Evolutionary conservation across 2,888 invertebrate species (phyloP).

Genomic region (Thysanoteuthis rhombus): DNA sequence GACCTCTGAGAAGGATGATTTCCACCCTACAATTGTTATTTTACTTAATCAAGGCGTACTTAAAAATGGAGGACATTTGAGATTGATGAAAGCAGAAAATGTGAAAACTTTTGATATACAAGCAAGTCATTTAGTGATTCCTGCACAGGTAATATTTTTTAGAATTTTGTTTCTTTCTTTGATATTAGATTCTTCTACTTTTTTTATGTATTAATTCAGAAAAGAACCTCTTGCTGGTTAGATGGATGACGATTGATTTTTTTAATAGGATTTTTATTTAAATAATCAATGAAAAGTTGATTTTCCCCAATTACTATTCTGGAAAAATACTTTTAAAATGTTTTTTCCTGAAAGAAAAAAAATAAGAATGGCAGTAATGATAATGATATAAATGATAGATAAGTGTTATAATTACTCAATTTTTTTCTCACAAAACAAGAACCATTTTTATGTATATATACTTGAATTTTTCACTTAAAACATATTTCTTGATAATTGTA

Average conservation of each 20-base stretch:
- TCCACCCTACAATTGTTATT: background rate
- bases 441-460: no score
- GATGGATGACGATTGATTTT: background rate
- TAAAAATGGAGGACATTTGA: constrained; percentile 12
- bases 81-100: background rate
- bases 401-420: background rate
- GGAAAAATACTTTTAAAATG: no score
- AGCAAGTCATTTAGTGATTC: background rate
- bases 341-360: background rate
- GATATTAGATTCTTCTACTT: background rate
- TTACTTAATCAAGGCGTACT: background rate
- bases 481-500: no score
- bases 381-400: background rate
- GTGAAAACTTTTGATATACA: background rate
- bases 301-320: background rate
- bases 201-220: background rate
- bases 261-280: background rate
- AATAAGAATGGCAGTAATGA: background rate
- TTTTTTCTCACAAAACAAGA: no score
- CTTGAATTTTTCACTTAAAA: no score
- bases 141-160: background rate
- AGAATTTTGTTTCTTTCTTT: background rate
- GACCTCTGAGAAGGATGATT: background rate
- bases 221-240: background rate
- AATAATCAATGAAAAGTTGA: background rate